Conservation (phyloP, 2,113 vertebrate genomes). For the Empidonax alnorum region DNA sequence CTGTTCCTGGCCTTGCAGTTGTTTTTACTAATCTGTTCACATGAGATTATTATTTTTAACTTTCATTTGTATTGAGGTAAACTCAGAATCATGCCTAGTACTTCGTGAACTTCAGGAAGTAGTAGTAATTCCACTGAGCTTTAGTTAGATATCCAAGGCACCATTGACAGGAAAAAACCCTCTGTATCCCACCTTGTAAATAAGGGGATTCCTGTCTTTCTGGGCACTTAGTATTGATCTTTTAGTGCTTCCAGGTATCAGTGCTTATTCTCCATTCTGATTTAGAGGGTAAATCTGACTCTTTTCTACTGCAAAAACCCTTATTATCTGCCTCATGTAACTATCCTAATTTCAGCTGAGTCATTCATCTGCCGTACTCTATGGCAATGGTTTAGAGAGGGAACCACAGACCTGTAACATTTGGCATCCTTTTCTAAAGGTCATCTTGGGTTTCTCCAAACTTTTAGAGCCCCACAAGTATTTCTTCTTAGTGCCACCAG, state of each 20-base stretch:
- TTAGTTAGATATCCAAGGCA: not conserved
- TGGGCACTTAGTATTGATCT: not conserved
- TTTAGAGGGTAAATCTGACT: not conserved
- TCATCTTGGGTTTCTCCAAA: not conserved
- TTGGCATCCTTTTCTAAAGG: slow-evolving; percentile 1
- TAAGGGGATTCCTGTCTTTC: not conserved
- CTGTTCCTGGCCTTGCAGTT: not conserved
- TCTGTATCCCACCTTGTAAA: not conserved
- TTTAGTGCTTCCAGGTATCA: not conserved
- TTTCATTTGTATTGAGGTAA: not conserved
- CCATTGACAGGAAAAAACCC: not conserved
- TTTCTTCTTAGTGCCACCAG: not conserved
- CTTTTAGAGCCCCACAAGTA: not conserved
- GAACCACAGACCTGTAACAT: not conserved
- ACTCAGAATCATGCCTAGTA: not conserved
- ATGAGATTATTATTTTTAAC: not conserved
- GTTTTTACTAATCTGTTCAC: not conserved
- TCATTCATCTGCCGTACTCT: slow-evolving; percentile 6
- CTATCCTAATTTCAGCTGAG: not conserved
- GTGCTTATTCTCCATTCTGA: not conserved
- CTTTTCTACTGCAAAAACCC: slow-evolving; percentile 17
- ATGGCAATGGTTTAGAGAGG: not conserved
- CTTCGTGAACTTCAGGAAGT: not conserved
- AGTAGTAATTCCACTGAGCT: not conserved
- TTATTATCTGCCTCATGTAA: slow-evolving; percentile 20